phyloP scores from a whole-genome alignment of 2,888 invertebrate genomes.

The Alitta virens region DNA sequence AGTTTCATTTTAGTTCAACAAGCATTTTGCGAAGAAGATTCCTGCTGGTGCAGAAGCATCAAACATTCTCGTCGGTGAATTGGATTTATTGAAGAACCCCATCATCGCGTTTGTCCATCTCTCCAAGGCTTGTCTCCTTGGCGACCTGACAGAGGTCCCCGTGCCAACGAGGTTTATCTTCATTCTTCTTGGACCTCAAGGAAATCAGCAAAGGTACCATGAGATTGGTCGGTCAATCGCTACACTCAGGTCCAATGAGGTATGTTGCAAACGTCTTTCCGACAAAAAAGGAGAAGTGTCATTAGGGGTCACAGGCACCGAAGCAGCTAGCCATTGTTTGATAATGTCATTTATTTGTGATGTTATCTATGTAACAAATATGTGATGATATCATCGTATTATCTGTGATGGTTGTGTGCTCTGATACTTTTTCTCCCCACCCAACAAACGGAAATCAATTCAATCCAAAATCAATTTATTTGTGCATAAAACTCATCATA shows the following conservation, averaged over 20 bases:
- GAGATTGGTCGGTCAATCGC: conserved; percentile 98
- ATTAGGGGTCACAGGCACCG: too few relatives aligned
- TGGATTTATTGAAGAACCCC: conserved; percentile 90
- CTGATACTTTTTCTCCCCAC: too few relatives aligned
- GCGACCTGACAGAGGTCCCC: conserved; percentile 94
- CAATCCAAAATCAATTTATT: too few relatives aligned
- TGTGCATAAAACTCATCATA: too few relatives aligned
- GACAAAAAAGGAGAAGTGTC: too few relatives aligned
- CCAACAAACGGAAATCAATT: too few relatives aligned
- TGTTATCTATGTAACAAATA: too few relatives aligned
- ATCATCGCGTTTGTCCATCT: conserved; percentile 90
- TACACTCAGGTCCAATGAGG: conserved; percentile 96
- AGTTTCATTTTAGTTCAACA: conserved; percentile 33
- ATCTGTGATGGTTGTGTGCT: too few relatives aligned
- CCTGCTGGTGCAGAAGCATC: conserved; percentile 95
- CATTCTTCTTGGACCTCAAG: conserved; percentile 40
- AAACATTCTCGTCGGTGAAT: conserved; percentile 95
- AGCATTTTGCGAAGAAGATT: conserved; percentile 70
- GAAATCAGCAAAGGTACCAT: conserved; percentile 64
- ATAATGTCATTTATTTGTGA: too few relatives aligned
- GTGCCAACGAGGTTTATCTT: conserved; percentile 75
- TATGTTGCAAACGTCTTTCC: too few relatives aligned
- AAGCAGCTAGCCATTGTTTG: too few relatives aligned
- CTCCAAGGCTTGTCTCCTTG: conserved; percentile 82
- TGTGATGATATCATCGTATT: too few relatives aligned